Evolutionary conservation across 1,140 invertebrate genomes (phyloP).

Genomic region (Hirudo medicinalis): DNA sequence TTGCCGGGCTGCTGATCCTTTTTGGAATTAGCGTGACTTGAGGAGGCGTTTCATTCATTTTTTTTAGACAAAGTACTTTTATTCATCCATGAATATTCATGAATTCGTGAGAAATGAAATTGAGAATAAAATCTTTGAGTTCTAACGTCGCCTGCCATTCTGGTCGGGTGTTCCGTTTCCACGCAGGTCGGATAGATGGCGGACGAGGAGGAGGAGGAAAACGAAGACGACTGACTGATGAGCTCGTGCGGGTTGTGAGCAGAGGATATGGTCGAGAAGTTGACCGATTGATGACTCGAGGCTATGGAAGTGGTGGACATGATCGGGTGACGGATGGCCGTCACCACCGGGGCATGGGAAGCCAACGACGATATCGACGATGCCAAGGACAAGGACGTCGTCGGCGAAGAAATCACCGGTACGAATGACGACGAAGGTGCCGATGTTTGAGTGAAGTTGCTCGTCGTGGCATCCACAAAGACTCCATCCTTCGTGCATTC

Average conservation of each 20-base stretch:
- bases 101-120: no score
- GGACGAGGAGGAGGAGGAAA: neutral
- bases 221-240: neutral
- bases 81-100: no score
- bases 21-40: neutral
- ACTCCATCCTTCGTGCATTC: no score
- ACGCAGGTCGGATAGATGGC: neutral
- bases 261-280: neutral
- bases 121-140: no score
- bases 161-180: neutral
- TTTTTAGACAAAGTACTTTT: no score
- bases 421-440: neutral
- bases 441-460: neutral
- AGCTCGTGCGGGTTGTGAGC: neutral
- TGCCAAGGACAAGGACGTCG: neutral
- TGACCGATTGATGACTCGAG: neutral
- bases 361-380: neutral
- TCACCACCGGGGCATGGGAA: neutral
- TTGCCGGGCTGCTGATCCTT: neutral
- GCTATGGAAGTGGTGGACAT: neutral
- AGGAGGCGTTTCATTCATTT: no score
- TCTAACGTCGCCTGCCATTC: no score
- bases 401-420: neutral
- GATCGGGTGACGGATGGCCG: neutral
- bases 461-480: no score